Evolutionary conservation across 2,888 invertebrate species (phyloP).

Genomic region (Macrophya alboannulata): DNA sequence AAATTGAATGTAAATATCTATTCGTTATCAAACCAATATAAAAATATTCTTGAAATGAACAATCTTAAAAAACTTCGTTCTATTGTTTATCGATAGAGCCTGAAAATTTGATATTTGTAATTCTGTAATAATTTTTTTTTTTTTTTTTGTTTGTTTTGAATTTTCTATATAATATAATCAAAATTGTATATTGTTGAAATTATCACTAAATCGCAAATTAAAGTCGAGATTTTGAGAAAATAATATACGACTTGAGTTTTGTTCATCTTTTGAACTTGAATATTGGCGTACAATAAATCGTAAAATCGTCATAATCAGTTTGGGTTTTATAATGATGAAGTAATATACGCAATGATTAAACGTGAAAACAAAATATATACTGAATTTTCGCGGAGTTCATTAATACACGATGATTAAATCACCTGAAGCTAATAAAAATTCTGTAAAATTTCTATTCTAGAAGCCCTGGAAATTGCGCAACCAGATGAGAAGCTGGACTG

Average conservation of each 20-base stretch:
- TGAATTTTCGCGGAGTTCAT: conserved; percentile 58
- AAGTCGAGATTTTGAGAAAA: not conserved
- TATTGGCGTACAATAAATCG: not conserved
- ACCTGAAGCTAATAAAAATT: conserved; percentile 41
- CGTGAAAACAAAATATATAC: conserved; percentile 63
- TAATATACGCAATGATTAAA: conserved; percentile 68
- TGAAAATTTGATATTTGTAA: not conserved
- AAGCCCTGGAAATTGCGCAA: conserved; percentile 32
- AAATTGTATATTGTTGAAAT: conserved; percentile 54
- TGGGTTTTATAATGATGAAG: conserved; percentile 46
- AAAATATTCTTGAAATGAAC: not conserved
- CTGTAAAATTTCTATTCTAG: conserved; percentile 51
- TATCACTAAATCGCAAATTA: no score
- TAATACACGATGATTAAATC: conserved; percentile 29
- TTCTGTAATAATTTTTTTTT: conserved; percentile 16
- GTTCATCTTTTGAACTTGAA: not conserved
- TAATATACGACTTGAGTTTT: not conserved
- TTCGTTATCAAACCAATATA: not conserved
- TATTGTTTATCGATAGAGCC: not conserved
- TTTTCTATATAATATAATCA: conserved; percentile 62
- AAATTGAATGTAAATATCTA: conserved; percentile 1
- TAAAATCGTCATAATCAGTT: not conserved
- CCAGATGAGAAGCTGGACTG: not conserved
- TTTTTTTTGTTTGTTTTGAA: not conserved
- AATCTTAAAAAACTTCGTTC: not conserved